Conservation (phyloP, 1,140 invertebrate genomes). For the Trachymyrmex cornetzi region DNA sequence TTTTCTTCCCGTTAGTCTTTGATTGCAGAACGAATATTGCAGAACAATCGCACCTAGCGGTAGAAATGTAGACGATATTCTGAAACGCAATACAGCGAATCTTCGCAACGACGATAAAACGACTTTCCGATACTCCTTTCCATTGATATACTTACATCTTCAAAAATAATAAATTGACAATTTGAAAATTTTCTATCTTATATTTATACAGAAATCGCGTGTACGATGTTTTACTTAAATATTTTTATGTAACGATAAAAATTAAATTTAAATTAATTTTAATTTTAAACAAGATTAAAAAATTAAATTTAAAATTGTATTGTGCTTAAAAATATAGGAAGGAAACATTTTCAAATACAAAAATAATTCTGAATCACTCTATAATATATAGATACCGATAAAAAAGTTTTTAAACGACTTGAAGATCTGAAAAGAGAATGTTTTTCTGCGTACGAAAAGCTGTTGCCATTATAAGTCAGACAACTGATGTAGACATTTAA, state of each 20-base stretch:
- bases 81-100: background rate
- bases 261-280: background rate
- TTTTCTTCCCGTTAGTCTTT: slow-evolving; percentile 10
- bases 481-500: slow-evolving; percentile 29
- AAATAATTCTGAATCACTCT: slow-evolving; percentile 10
- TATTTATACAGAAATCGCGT: background rate
- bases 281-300: background rate
- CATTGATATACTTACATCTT: background rate
- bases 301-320: background rate
- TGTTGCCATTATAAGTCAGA: background rate
- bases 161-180: background rate
- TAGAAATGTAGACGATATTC: background rate
- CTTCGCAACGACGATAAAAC: background rate
- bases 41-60: background rate
- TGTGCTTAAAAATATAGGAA: background rate
- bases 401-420: background rate
- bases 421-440: background rate
- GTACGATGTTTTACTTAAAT: background rate
- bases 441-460: background rate
- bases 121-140: background rate
- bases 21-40: background rate
- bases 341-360: background rate
- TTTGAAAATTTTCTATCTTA: background rate
- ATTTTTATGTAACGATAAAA: background rate
- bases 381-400: background rate